A percentile compares a stretch with the other conserved stretches of the same genome.
These are phyloP conservation scores for Oncorhynchus gorbuscha DNA, from an alignment of 2,113 vertebrate species.

Conservation along the genomic window DNA sequence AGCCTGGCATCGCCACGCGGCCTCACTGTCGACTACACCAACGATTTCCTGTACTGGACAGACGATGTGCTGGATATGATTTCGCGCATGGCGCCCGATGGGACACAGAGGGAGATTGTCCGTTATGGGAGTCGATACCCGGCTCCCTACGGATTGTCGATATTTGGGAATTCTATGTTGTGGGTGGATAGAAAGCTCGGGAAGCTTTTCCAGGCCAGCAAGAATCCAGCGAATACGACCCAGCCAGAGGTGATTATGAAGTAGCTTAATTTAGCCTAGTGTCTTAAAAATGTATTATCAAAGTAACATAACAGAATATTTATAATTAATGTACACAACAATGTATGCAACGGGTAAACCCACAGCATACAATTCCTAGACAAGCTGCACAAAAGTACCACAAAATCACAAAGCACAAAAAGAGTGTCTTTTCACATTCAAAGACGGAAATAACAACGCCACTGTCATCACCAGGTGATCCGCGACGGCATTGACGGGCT, in stretches of 20 bases:
- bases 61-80: slow-evolving; percentile 91
- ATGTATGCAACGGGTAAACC: too few relatives aligned
- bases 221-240: slow-evolving; percentile 79
- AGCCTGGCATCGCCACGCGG: slow-evolving; percentile 86
- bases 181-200: slow-evolving; percentile 92
- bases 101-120: slow-evolving; percentile 80
- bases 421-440: too few relatives aligned
- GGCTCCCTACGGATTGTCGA: slow-evolving; percentile 82
- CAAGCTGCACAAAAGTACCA: too few relatives aligned
- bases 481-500: slow-evolving; percentile 82
- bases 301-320: too few relatives aligned
- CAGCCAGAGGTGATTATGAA: slow-evolving; percentile 66
- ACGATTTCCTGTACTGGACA: slow-evolving; percentile 87
- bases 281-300: too few relatives aligned
- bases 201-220: slow-evolving; percentile 88
- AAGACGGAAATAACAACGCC: too few relatives aligned
- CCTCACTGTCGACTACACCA: slow-evolving; percentile 83
- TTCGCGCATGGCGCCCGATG: slow-evolving; percentile 79
- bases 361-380: too few relatives aligned
- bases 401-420: too few relatives aligned
- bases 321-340: too few relatives aligned
- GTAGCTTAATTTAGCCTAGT: too few relatives aligned
- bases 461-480: slow-evolving; percentile 69
- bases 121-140: slow-evolving; percentile 88
- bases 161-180: slow-evolving; percentile 86